Evolutionary conservation across 2,888 invertebrate species (phyloP), one percentile per base, ranked within the genome.

Genomic region (Agrotis puta): DNA sequence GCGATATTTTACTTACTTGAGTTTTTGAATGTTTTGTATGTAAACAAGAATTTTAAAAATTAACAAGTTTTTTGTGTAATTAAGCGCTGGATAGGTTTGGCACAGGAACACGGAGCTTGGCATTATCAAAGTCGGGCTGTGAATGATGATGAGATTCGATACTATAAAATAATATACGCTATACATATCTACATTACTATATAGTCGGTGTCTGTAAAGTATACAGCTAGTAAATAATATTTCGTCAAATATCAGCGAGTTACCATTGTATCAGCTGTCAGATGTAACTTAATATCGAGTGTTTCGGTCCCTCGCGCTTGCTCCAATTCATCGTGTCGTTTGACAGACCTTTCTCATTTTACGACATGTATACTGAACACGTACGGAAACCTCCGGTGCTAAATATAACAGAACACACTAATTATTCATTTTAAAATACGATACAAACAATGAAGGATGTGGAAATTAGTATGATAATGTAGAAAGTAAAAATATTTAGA

Each of bases 311-410:
- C 92, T 89, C 92, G 93, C 91, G 89, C 89, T 91, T 90, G 94
- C 92, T 94, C 94, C 92, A 93, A 91, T 94, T 95, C 93, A 88
- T 89, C 92, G 93, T 94, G 93, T 94, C 93, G 90, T 92, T 93
- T 94, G 94, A 93, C 95, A 95, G 89, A 92, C 93, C 94, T 95
- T 95, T 95, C 95, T 95, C 94, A 93, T 92, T 93, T 95, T 95
- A 94, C 94, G 79, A 85, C 81, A 83, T 75, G 74, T 87, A 84
- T 85, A 84, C 79, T 59, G 76, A 85, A 83, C 85, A 82, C 76
- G 77, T 79, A 85, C 82, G 80, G 67, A 87, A 85, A 86, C 78
- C 64, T 77, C 66, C 77, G 72, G 39, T 78, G 61, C 65, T 71
- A 67, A 80, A 79, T 70, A 53, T 61, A 74, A 81, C 70, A 73